Conservation (phyloP, 2,797 vertebrate genomes). For the Mormyrus hasselquistii region DNA sequence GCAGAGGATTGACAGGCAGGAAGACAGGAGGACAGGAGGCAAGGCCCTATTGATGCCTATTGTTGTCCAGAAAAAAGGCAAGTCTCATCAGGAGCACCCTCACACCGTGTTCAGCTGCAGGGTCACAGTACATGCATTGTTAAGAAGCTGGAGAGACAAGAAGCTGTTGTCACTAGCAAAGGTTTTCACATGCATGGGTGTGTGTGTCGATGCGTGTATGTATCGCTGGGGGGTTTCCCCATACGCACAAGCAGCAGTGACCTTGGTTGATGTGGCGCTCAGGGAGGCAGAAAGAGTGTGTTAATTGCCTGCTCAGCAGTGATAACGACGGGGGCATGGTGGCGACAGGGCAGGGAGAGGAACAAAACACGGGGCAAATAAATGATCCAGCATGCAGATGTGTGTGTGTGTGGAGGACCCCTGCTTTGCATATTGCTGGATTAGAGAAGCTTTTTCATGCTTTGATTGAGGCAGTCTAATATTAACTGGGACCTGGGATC, state of each 20-base stretch:
- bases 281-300: slow-evolving; percentile 41
- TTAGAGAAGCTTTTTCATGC: slow-evolving; percentile 66
- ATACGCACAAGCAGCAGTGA: slow-evolving; percentile 4
- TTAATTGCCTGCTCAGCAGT: slow-evolving; percentile 64
- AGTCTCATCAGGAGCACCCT: not conserved
- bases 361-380: slow-evolving; percentile 33
- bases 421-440: slow-evolving; percentile 69
- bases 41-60: slow-evolving; percentile 9
- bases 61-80: slow-evolving; percentile 12
- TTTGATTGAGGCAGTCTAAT: slow-evolving; percentile 42
- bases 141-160: not conserved
- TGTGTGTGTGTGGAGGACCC: slow-evolving; percentile 24
- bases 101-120: not conserved
- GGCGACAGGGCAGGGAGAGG: slow-evolving; percentile 49
- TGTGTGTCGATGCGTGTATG: slow-evolving; percentile 24
- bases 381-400: slow-evolving; percentile 45
- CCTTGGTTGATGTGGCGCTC: slow-evolving; percentile 21
- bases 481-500: slow-evolving; percentile 41
- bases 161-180: not conserved
- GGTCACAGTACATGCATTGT: slow-evolving; percentile 9
- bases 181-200: slow-evolving; percentile 5
- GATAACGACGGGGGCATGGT: slow-evolving; percentile 66
- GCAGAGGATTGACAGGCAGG: not conserved
- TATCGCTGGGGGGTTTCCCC: not conserved
- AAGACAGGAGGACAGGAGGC: not conserved